A percentile compares a stretch with the other conserved stretches of the same genome.
These are phyloP conservation scores for Fissipunctia ypsillon DNA, from an alignment of 2,888 invertebrate species.

Conservation along the genomic window DNA sequence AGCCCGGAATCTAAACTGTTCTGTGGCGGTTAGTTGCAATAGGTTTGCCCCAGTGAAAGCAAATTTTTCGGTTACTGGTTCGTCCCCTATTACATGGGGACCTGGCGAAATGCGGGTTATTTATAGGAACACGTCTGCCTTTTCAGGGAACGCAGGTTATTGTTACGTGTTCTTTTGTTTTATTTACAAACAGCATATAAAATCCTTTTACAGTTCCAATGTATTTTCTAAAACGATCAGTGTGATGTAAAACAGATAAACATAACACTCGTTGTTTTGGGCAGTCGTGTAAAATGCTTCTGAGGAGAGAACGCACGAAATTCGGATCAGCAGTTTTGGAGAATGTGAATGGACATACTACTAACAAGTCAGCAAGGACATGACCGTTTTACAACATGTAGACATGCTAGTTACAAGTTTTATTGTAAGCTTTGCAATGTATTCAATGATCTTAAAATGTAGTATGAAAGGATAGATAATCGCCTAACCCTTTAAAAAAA, in stretches of 20 bases:
- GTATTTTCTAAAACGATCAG: slow-evolving; percentile 20
- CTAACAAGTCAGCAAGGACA: slow-evolving; percentile 11
- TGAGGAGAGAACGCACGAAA: neutral
- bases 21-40: slow-evolving; percentile 1
- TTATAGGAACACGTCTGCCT: neutral
- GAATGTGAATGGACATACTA: slow-evolving; percentile 23
- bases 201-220: slow-evolving; percentile 15
- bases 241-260: slow-evolving; percentile 20
- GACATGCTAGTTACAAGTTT: neutral
- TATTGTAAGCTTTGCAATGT: neutral
- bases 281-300: neutral
- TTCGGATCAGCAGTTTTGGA: slow-evolving; percentile 24
- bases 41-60: too few species aligned
- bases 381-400: neutral
- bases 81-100: neutral
- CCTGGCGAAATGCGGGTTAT: neutral
- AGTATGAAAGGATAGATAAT: neutral
- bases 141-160: neutral
- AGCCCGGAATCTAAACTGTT: neutral
- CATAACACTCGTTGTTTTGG: neutral
- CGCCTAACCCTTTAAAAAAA: neutral
- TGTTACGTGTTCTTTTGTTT: neutral
- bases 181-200: neutral
- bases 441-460: neutral
- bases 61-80: too few species aligned